Evolutionary conservation across 2,797 vertebrate species (phyloP).

Genomic region (Astyanax mexicanus): DNA sequence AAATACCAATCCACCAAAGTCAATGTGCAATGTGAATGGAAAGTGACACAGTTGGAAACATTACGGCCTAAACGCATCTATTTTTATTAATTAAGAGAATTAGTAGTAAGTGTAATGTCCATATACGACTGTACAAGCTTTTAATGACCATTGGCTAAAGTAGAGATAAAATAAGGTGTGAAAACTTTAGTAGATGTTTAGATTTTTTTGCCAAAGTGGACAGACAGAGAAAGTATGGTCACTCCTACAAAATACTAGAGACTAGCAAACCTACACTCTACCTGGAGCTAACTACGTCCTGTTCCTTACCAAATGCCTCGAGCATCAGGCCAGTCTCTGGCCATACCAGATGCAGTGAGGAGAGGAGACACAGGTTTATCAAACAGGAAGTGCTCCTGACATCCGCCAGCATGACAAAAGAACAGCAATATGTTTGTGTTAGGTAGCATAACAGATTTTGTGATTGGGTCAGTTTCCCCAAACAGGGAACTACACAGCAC

Average conservation of each 20-base stretch:
- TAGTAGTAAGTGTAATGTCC: too few species aligned
- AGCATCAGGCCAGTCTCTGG: slow-evolving; percentile 94
- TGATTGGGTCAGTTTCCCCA: too few species aligned
- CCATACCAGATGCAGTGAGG: slow-evolving; percentile 91
- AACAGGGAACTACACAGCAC: too few species aligned
- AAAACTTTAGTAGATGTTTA: too few species aligned
- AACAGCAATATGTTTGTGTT: slow-evolving; percentile 40
- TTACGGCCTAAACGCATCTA: too few species aligned
- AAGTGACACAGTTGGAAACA: too few species aligned
- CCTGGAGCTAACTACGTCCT: slow-evolving; percentile 8
- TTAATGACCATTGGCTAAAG: too few species aligned
- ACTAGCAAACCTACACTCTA: slow-evolving; percentile 41
- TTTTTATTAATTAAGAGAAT: too few species aligned
- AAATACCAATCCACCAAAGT: too few species aligned
- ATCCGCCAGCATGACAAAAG: slow-evolving; percentile 69
- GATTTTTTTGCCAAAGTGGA: not conserved
- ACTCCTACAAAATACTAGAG: slow-evolving; percentile 8
- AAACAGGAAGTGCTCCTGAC: slow-evolving; percentile 94
- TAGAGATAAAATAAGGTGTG: not conserved
- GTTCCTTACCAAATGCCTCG: slow-evolving; percentile 66
- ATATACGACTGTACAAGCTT: too few species aligned
- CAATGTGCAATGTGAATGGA: too few species aligned
- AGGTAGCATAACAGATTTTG: slow-evolving; percentile 10
- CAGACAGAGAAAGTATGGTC: not conserved
- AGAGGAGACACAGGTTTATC: slow-evolving; percentile 95